These are phyloP conservation scores for Alloplasta piceator DNA, from an alignment of 2,888 invertebrate species.

Conservation along the genomic window DNA sequence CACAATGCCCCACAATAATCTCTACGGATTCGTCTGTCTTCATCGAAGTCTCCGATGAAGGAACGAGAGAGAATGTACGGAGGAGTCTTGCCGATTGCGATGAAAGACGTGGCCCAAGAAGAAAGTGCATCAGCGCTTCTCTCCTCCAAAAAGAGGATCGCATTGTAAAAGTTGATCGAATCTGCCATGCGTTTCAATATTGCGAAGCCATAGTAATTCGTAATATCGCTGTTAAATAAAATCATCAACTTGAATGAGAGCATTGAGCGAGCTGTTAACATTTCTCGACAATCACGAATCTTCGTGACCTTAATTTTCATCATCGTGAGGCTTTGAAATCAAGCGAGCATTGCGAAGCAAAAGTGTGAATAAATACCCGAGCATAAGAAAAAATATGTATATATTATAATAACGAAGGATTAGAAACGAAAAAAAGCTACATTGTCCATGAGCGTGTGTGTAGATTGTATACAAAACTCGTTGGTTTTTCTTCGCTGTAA, in stretches of 20 bases:
- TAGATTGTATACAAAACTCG: constrained; percentile 22
- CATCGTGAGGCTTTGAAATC: background rate
- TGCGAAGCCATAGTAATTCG: background rate
- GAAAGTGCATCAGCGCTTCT: too few relatives aligned
- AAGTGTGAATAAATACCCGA: constrained; percentile 37
- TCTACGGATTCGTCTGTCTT: background rate
- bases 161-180: constrained; percentile 27
- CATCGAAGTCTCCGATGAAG: constrained; percentile 10
- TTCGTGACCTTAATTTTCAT: too few relatives aligned
- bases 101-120: background rate
- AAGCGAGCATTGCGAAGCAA: constrained; percentile 15
- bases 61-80: constrained; percentile 20
- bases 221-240: background rate
- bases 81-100: background rate
- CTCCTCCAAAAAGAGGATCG: too few relatives aligned
- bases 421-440: constrained; percentile 49
- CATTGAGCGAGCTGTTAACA: constrained; percentile 2
- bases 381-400: constrained; percentile 25
- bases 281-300: too few relatives aligned
- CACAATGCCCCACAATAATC: constrained; percentile 13
- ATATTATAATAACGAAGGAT: constrained; percentile 56
- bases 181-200: constrained; percentile 27
- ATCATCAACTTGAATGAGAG: constrained; percentile 6
- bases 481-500: constrained; percentile 50
- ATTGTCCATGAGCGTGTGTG: constrained; percentile 27